These are phyloP conservation scores for Nettapus auritus DNA, from an alignment of 2,113 vertebrate genomes.

Conservation along the genomic window DNA sequence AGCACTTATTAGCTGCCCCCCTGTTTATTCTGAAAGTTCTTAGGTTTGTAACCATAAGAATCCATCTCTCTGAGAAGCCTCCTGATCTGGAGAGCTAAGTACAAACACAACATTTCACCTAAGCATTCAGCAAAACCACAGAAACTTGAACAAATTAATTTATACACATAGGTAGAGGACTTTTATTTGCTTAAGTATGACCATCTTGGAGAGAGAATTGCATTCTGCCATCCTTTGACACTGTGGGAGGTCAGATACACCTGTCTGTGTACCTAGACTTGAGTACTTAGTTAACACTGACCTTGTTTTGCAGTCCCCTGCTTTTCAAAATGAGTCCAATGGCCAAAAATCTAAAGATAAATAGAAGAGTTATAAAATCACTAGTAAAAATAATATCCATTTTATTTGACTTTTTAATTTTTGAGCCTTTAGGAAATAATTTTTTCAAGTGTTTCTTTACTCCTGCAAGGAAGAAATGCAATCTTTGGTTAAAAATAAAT, in stretches of 20 bases:
- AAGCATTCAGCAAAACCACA: neutral
- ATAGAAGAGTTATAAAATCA: neutral
- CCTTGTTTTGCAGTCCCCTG: neutral
- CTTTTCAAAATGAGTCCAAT: neutral
- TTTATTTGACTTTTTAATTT: neutral
- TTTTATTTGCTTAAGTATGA: neutral
- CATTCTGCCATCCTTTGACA: neutral
- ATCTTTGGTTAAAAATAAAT: neutral
- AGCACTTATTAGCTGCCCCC: neutral
- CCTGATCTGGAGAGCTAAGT: too few relatives aligned
- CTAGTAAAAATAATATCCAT: rapidly evolving
- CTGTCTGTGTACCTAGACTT: neutral
- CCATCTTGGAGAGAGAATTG: neutral
- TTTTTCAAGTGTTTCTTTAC: neutral
- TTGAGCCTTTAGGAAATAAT: neutral
- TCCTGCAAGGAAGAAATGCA: neutral
- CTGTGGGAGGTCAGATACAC: neutral
- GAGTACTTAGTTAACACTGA: neutral
- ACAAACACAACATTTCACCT: neutral
- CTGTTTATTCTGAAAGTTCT: neutral
- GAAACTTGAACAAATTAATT: neutral
- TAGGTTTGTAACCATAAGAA: neutral
- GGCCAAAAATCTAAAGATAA: rapidly evolving
- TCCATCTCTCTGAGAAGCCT: neutral
- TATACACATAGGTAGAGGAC: too few relatives aligned